Conservation (phyloP, 2,888 invertebrate species). For the Keiferia lycopersicella region DNA sequence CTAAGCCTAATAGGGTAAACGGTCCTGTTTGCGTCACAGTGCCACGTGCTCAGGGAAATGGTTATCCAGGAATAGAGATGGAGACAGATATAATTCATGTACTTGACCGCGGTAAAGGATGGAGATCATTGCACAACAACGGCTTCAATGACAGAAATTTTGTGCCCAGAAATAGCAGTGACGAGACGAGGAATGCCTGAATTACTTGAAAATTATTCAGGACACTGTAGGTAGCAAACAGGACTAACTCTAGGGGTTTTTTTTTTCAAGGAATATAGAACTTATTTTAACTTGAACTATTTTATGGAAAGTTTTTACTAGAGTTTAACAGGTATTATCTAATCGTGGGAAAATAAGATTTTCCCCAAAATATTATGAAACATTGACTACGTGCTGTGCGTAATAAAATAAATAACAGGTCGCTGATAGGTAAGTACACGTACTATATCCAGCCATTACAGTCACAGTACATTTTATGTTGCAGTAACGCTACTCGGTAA, state of each 20-base stretch:
- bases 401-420: slow-evolving; percentile 4
- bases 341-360: no score
- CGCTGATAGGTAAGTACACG: not conserved
- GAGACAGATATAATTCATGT: slow-evolving; percentile 6
- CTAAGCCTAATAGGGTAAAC: slow-evolving; percentile 50
- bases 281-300: no score
- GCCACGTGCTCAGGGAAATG: slow-evolving; percentile 37
- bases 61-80: not conserved
- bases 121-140: not conserved
- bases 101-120: not conserved
- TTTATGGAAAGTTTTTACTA: no score
- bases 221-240: no score
- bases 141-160: not conserved
- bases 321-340: no score
- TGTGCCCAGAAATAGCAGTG: not conserved
- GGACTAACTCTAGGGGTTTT: no score
- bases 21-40: slow-evolving; percentile 35
- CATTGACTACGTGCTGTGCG: not conserved
- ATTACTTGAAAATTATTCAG: no score
- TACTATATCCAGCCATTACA: not conserved
- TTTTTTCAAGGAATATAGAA: no score
- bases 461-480: not conserved
- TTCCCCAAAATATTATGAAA: no score
- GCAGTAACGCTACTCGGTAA: no score
- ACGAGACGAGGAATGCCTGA: not conserved